Evolutionary conservation across 2,888 invertebrate genomes (phyloP), one percentile per base, ranked within the genome.

Genomic region (Hesperia comma): DNA sequence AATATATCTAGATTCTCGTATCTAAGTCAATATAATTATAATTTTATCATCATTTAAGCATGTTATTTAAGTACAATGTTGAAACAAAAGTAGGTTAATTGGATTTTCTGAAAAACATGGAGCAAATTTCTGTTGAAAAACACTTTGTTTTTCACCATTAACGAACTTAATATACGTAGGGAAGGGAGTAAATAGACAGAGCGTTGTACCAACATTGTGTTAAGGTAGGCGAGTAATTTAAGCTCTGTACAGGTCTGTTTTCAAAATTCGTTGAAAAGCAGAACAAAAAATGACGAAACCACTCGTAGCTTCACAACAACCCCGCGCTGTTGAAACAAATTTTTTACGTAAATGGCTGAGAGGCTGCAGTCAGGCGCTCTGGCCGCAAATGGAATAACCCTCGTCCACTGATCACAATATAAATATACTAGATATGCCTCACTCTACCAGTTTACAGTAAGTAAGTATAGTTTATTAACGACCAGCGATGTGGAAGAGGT

Each of bases 311-410:
- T 58, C 58, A 53, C 10, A 58, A 58, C 58, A 46, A 66, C 32
- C 19, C 19, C 60, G 62, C 51, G 53, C 53, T 19, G 40, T 43
- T 41, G 63, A 72, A 72, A 71, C 64, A 72, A 70, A 71, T 69
- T 71, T 73, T 72, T 67, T 69, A 68, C 71, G 71, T 67, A 67
- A 74, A 74, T 73, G 68, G 71, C 68, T 67, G 74, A 75, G 72
- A 69, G 74, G 69, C 67, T 74, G 63, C 68, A 71, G 69, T 68
- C 69, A 67, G 69, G 64, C 62, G 68, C 68, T 68, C 69, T 68
- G 69, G 70, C 63, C 61, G 67, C 68, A 70, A 74, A 73, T 74
- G 71, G 69, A 73, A 72, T 74, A 72, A 73, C 69, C 72, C 68
- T 15, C 49, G 19, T 19, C 49, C 49, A 19, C 19, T 49, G 49